Evolutionary conservation across 1,140 invertebrate species (phyloP).

Genomic region (Pseudoatta argentina): DNA sequence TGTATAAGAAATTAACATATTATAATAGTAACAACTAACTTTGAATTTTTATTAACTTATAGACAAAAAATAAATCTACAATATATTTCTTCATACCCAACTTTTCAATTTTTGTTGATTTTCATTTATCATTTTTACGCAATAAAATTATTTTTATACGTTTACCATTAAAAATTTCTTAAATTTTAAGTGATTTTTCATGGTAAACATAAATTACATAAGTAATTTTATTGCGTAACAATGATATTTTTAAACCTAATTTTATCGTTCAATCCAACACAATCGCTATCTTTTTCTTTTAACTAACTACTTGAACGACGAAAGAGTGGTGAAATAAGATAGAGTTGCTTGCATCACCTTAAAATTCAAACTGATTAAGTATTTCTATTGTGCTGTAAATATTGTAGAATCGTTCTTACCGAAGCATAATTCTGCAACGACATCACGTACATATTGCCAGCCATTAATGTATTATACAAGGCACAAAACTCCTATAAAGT

Average conservation of each 20-base stretch:
- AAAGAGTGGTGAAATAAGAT: constrained; percentile 14
- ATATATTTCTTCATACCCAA: neutral
- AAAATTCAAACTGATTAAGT: constrained; percentile 3
- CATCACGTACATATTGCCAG: constrained; percentile 20
- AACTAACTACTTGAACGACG: neutral
- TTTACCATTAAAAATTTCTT: neutral
- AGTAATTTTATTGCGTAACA: too few species aligned
- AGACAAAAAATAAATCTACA: neutral
- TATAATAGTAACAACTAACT: neutral
- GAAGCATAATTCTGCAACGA: constrained; percentile 16
- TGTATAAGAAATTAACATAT: neutral
- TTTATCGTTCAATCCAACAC: neutral
- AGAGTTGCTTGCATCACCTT: constrained; percentile 5
- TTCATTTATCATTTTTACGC: neutral
- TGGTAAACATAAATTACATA: too few species aligned
- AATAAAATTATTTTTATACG: neutral
- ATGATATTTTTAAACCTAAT: neutral
- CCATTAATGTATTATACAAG: constrained; percentile 37
- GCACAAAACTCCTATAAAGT: neutral
- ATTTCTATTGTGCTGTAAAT: neutral
- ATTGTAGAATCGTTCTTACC: constrained; percentile 3
- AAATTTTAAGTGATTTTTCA: neutral
- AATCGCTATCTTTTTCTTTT: neutral
- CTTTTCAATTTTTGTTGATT: neutral
- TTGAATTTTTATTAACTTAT: neutral